Conservation (phyloP, 2,888 invertebrate species). For the Gastracanthus pulcherrimus region DNA sequence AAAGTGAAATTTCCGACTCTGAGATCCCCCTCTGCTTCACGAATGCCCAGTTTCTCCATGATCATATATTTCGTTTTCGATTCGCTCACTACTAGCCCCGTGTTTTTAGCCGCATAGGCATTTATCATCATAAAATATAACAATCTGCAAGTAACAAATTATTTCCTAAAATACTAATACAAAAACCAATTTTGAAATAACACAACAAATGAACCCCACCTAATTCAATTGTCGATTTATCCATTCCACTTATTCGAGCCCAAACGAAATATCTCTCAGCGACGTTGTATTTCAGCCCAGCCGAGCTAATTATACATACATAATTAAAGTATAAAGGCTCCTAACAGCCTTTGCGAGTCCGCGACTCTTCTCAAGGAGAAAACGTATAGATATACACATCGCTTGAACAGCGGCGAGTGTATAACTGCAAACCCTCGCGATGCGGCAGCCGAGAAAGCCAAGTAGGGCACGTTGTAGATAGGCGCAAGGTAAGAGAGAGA, state of each 20-base stretch:
- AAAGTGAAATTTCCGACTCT: too few relatives aligned
- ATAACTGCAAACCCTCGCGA: slow-evolving; percentile 22
- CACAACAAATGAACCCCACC: not conserved
- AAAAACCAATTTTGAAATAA: too few relatives aligned
- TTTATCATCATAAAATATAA: too few relatives aligned
- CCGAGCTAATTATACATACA: slow-evolving; percentile 75
- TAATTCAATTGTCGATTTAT: not conserved
- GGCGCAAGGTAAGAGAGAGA: not conserved
- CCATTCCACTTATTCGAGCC: not conserved
- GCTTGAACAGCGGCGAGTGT: too few relatives aligned
- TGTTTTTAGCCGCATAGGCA: too few relatives aligned
- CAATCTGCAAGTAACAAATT: too few relatives aligned
- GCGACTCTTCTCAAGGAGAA: slow-evolving; percentile 55
- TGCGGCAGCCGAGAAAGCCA: slow-evolving; percentile 5
- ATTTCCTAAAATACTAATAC: too few relatives aligned
- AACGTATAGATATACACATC: slow-evolving; percentile 28
- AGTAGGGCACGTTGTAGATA: slow-evolving; percentile 25
- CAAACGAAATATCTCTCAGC: not conserved
- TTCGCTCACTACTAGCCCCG: too few relatives aligned
- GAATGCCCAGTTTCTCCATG: too few relatives aligned
- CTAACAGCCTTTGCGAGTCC: slow-evolving; percentile 64
- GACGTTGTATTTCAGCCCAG: slow-evolving; percentile 19
- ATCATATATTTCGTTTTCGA: too few relatives aligned
- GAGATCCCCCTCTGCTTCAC: too few relatives aligned
- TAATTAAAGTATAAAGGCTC: slow-evolving; percentile 72